A percentile compares a stretch with the other conserved stretches of the same genome.
These are phyloP conservation scores for Zoanthus sociatus DNA, from an alignment of 92 coral and sea anemone species.

Conservation along the genomic window DNA sequence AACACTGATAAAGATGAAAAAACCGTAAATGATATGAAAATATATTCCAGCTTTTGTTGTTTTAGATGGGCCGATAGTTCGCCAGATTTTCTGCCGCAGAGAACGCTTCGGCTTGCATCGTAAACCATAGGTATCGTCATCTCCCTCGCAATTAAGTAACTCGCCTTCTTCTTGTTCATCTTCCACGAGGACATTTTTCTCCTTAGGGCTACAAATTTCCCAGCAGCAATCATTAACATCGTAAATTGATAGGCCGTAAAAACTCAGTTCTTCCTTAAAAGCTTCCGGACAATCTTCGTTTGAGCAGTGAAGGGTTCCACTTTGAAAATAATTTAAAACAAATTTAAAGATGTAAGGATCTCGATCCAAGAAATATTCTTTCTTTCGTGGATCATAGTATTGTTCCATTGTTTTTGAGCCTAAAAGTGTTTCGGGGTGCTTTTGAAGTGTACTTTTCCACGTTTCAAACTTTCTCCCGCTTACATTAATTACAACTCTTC, in stretches of 20 bases:
- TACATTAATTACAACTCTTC: constrained; percentile 78
- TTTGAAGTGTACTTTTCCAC: constrained; percentile 85
- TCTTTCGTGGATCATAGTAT: constrained; percentile 82
- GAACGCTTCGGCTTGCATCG: constrained; percentile 81
- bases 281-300: constrained; percentile 94
- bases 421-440: constrained; percentile 84
- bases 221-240: constrained; percentile 94
- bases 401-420: constrained; percentile 85
- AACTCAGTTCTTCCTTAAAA: constrained; percentile 90
- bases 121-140: constrained; percentile 47
- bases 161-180: constrained; percentile 78
- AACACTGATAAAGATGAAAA: constrained; percentile 83
- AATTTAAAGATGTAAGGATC: constrained; percentile 95
- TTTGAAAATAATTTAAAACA: constrained; percentile 91
- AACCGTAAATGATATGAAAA: constrained; percentile 84
- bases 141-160: constrained; percentile 65
- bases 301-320: constrained; percentile 92
- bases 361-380: constrained; percentile 92
- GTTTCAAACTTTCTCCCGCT: constrained; percentile 95
- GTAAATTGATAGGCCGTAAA: constrained; percentile 91
- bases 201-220: constrained; percentile 82
- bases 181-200: constrained; percentile 72
- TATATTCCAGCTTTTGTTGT: constrained; percentile 85
- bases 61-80: constrained; percentile 87
- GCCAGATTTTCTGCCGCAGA: constrained; percentile 86